phyloP scores from a whole-genome alignment of 2,113 vertebrate species.

The Leucosticte australis region DNA sequence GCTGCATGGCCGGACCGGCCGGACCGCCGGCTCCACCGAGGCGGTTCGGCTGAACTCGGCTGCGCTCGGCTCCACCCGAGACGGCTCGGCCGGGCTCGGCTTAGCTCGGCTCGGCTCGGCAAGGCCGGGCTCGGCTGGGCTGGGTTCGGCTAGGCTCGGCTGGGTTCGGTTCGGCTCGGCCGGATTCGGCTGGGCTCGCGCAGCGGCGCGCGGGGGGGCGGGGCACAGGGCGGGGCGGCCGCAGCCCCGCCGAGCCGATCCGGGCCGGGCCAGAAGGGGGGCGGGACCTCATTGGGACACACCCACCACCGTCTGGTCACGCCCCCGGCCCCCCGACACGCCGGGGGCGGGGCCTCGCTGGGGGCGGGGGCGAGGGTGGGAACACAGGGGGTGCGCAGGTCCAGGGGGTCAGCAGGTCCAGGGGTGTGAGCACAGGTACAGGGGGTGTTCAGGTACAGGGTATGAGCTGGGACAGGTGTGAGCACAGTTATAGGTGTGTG shows the following conservation, averaged over 20 bases:
- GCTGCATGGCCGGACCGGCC: conserved; percentile 48
- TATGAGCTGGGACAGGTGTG: too few species aligned
- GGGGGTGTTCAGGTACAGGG: too few species aligned
- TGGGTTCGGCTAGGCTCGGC: neutral
- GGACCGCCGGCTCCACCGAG: neutral
- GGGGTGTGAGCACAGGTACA: neutral
- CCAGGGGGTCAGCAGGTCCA: too few species aligned
- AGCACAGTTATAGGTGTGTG: neutral
- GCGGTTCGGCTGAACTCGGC: neutral
- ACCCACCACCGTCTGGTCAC: neutral
- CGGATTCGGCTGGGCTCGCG: neutral
- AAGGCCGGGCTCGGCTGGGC: neutral
- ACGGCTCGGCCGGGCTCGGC: neutral
- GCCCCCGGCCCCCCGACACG: neutral
- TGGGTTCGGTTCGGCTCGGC: neutral
- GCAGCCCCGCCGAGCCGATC: neutral
- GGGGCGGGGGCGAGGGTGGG: neutral
- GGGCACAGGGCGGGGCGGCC: neutral
- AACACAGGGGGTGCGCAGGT: too few species aligned
- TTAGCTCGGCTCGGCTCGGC: neutral
- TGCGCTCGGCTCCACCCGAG: neutral
- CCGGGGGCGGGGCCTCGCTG: neutral
- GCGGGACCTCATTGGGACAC: neutral
- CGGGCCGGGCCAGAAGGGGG: neutral
- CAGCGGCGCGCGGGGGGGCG: neutral